These are phyloP conservation scores for Alces alces DNA, from an alignment of 2,113 vertebrate genomes.

Conservation along the genomic window DNA sequence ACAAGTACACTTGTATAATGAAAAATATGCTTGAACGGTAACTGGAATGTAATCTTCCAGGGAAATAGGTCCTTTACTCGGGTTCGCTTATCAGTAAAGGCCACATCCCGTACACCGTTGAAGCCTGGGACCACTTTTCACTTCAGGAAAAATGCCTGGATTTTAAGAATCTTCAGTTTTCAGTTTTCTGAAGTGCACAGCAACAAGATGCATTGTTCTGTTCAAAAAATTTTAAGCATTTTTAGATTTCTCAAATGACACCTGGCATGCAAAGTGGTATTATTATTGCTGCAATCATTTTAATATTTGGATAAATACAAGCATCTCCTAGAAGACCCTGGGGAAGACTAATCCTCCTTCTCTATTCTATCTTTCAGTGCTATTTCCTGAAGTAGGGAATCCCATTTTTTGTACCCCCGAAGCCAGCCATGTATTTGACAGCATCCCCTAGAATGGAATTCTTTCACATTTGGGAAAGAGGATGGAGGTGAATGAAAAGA, in stretches of 20 bases:
- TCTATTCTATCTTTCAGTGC: neutral
- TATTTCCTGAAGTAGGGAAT: slow-evolving; percentile 25
- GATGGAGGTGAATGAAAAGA: slow-evolving; percentile 25
- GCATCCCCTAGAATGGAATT: neutral
- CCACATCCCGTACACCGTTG: neutral
- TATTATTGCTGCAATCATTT: slow-evolving; percentile 3
- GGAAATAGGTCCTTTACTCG: slow-evolving; percentile 1
- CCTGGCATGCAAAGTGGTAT: slow-evolving; percentile 1
- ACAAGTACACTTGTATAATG: neutral
- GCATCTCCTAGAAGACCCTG: neutral
- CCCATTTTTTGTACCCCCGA: neutral
- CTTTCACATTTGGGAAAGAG: slow-evolving; percentile 19
- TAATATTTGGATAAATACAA: slow-evolving; percentile 42
- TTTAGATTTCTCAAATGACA: slow-evolving; percentile 49
- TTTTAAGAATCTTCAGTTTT: slow-evolving; percentile 20
- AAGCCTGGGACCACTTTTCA: neutral
- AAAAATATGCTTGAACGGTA: slow-evolving; percentile 6
- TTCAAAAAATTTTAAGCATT: slow-evolving; percentile 24
- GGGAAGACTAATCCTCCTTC: slow-evolving; percentile 17
- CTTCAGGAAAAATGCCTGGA: neutral
- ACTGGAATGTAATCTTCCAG: neutral
- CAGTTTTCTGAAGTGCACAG: slow-evolving; percentile 15
- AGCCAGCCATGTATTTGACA: slow-evolving; percentile 16
- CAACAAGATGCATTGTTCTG: neutral
- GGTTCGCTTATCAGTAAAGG: neutral